These are phyloP conservation scores for Aromia moschata DNA, from an alignment of 2,888 invertebrate genomes.

Conservation along the genomic window DNA sequence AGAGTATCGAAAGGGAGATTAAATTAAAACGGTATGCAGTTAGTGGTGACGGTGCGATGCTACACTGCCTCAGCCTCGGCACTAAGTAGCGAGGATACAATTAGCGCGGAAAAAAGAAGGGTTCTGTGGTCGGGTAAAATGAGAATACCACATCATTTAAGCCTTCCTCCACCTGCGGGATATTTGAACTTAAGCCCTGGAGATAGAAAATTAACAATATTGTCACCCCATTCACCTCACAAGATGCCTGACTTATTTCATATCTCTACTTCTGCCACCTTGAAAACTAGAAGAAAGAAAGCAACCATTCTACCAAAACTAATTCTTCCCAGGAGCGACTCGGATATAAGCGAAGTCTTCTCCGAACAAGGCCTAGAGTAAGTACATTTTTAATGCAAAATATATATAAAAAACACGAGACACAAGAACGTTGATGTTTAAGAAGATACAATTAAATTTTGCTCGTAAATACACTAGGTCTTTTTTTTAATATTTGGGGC, in stretches of 20 bases:
- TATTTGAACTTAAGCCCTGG: constrained; percentile 66
- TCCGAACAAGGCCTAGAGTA: constrained; percentile 72
- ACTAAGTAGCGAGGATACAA: constrained; percentile 54
- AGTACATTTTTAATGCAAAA: constrained; percentile 62
- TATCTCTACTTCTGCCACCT: constrained; percentile 67
- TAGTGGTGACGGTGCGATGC: constrained; percentile 69
- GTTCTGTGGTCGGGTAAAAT: constrained; percentile 76
- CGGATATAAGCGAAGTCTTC: constrained; percentile 75
- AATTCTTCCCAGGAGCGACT: constrained; percentile 79
- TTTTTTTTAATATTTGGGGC: too few species aligned
- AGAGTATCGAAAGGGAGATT: constrained; percentile 68
- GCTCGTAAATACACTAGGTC: too few species aligned
- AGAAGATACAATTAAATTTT: too few species aligned
- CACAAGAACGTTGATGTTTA: too few species aligned
- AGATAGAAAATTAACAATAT: constrained; percentile 75
- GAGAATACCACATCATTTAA: constrained; percentile 73
- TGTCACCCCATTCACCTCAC: constrained; percentile 82
- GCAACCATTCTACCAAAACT: constrained; percentile 79
- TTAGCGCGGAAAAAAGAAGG: constrained; percentile 72
- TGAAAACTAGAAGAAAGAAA: constrained; percentile 71
- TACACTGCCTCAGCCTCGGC: constrained; percentile 31
- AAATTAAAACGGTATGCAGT: constrained; percentile 68
- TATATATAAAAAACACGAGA: too few species aligned
- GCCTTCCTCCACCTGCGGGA: constrained; percentile 73
- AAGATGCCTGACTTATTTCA: constrained; percentile 74